Evolutionary conservation across 2,797 vertebrate species (phyloP), one percentile per base, ranked within the genome.

Genomic region (Xerus rutilus): DNA sequence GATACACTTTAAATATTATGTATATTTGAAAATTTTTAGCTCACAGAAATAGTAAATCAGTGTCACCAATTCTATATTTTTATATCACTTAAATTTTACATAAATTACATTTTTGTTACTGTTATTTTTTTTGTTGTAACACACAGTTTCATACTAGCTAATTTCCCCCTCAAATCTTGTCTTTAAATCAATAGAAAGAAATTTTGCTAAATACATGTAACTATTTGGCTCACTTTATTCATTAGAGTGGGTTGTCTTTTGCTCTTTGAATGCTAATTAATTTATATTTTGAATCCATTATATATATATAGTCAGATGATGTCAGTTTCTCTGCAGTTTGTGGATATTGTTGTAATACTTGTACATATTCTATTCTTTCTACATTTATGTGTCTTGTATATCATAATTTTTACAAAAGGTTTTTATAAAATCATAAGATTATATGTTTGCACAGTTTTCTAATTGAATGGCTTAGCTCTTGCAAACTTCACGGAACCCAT

Each of bases 141-240:
- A 59, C 2, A 64, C 4, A 90, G 57, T 69, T 82, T n/a, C 18
- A 81, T 10, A 62, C 14, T 69, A 89, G 28, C 11, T 45, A 21
- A 49, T 54, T 57, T 45, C 4, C 18, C 7, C n/a, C 21, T 9
- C 47, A 72, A 28, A 59, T 35, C 18, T 39, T 52, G 57, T 93
- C n/a, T 73, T 78, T 49, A 13, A 79, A n/a, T 79, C 25, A 87
- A 82, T 4, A 64, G 9, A 57, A 74, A 65, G 23, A 78, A 43
- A 59, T 30, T 93, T 76, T 74, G 47, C 88, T 94, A 84, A 90
- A 87, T 43, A 70, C 25, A 5, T 70, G 74, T 8, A 96, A 79
- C 8, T 72, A 0, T 12, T 64, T 49, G 57, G 1, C 7, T 65
- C 9, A 87, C 12, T 39, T 76, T 85, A 65, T 52, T 78, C 6